Evolutionary conservation across 2,797 vertebrate genomes (phyloP).

Genomic region (Lepilemur ruficaudatus): DNA sequence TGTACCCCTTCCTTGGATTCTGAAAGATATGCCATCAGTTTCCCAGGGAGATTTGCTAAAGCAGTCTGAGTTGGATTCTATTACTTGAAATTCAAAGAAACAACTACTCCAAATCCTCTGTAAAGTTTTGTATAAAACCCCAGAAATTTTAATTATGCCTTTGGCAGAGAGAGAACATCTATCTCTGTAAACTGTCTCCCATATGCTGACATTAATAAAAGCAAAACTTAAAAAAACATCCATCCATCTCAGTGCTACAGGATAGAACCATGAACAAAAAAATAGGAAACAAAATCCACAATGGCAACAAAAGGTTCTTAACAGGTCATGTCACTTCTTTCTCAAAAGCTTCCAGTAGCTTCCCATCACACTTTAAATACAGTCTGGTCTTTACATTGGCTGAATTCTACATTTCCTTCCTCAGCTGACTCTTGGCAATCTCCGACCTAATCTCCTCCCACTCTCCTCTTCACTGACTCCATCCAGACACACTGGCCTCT

Average conservation of each 20-base stretch:
- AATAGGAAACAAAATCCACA: background rate
- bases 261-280: background rate
- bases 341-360: background rate
- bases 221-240: background rate
- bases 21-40: background rate
- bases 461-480: background rate
- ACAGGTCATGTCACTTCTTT: background rate
- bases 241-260: background rate
- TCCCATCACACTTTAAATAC: background rate
- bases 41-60: background rate
- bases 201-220: background rate
- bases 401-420: background rate
- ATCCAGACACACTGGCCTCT: background rate
- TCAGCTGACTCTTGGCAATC: background rate
- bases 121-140: background rate
- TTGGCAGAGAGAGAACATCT: background rate
- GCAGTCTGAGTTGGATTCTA: background rate
- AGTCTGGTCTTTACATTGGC: background rate
- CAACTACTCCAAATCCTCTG: background rate
- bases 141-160: slow-evolving; percentile 33
- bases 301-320: background rate
- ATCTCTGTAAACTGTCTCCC: background rate
- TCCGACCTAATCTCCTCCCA: background rate
- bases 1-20: background rate
- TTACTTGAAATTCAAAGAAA: background rate